Percentiles rank a stretch among this genome's conserved stretches.
Conservation (phyloP, 2,888 invertebrate species). For the Ophion slaviceki region DNA sequence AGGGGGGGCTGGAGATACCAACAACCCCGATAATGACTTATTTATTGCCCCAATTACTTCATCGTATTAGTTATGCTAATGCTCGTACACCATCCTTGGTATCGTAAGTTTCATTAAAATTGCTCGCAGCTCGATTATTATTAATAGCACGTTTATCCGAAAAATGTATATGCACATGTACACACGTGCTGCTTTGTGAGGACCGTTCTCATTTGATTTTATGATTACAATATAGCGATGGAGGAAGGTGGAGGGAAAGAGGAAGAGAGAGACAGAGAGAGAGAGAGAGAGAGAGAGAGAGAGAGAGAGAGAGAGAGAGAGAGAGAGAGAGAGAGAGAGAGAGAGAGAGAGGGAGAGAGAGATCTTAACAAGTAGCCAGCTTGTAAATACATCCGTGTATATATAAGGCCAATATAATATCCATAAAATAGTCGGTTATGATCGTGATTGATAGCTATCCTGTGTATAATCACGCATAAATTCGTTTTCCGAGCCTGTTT, state of each 20-base stretch:
- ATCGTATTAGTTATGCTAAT: conserved; percentile 78
- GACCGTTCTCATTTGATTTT: conserved; percentile 71
- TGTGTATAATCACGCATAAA: conserved; percentile 52
- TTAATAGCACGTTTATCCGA: conserved; percentile 76
- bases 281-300: conserved; percentile 41
- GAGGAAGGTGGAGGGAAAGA: conserved; percentile 31
- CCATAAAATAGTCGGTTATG: conserved; percentile 60
- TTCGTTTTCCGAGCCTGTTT: conserved; percentile 33
- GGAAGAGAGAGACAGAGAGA: conserved; percentile 18
- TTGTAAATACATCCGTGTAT: conserved; percentile 54
- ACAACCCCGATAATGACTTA: conserved; percentile 80
- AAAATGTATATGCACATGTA: conserved; percentile 23
- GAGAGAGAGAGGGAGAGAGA: conserved; percentile 22
- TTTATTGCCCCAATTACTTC: conserved; percentile 82
- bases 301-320: conserved; percentile 33
- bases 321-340: conserved; percentile 18
- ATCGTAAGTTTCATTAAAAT: conserved; percentile 77
- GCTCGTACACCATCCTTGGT: conserved; percentile 69
- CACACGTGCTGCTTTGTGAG: conserved; percentile 41
- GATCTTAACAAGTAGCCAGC: conserved; percentile 58
- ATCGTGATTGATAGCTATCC: conserved; percentile 58
- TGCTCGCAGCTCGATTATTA: conserved; percentile 73
- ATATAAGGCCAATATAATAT: conserved; percentile 51
- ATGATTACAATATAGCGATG: conserved; percentile 65
- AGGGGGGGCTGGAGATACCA: conserved; percentile 51